Conservation (phyloP, 2,113 vertebrate species). For the Oreocharis arfaki region DNA sequence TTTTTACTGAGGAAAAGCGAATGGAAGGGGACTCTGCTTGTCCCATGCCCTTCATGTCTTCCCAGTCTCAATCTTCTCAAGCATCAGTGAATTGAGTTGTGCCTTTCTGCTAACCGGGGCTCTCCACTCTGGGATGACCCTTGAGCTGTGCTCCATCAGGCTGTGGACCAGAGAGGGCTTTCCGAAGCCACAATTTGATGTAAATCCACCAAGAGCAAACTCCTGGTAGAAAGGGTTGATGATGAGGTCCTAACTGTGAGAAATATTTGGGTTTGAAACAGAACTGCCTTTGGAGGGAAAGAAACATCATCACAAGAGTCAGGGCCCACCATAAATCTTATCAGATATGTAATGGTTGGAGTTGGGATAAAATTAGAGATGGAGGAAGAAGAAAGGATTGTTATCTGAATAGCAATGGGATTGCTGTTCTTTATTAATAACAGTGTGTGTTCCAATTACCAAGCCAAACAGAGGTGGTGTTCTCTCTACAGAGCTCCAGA, state of each 20-base stretch:
- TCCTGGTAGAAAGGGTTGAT: neutral
- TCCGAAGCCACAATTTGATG: neutral
- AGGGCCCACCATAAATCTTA: neutral
- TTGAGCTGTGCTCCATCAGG: neutral
- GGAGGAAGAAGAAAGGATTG: neutral
- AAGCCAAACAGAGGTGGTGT: neutral
- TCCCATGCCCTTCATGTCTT: neutral
- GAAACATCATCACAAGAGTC: rapidly evolving
- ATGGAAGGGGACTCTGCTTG: neutral
- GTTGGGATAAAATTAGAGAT: neutral
- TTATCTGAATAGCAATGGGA: neutral
- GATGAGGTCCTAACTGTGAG: neutral
- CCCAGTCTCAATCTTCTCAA: neutral
- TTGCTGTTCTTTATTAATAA: neutral
- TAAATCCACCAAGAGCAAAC: neutral
- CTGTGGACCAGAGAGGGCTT: neutral
- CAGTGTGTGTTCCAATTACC: neutral
- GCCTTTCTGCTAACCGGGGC: neutral
- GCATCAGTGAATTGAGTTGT: neutral
- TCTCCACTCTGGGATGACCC: neutral
- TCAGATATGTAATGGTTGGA: neutral
- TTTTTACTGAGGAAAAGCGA: neutral
- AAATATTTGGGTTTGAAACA: neutral
- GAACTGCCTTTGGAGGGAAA: neutral
- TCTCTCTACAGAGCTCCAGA: neutral